phyloP scores from a whole-genome alignment of 64 coral and sea anemone species.

The Pocillopora verrucosa region DNA sequence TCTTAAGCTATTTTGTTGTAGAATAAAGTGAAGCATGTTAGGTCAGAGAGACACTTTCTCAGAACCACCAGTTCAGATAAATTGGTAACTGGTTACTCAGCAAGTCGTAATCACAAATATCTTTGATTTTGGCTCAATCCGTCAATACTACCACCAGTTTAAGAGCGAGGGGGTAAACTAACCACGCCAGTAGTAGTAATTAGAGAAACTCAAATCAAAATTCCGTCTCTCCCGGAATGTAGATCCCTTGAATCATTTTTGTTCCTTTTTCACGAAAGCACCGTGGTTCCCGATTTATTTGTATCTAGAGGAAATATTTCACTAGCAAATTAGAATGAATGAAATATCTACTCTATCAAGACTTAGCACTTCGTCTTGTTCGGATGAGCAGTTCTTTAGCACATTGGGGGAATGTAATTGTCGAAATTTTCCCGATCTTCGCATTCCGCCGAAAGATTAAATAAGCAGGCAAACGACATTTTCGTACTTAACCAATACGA shows the following conservation, averaged over 20 bases:
- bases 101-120: neutral
- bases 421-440: neutral
- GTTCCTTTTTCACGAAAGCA: neutral
- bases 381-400: too few species aligned
- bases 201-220: neutral
- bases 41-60: neutral
- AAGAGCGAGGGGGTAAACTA: neutral
- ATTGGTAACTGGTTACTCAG: neutral
- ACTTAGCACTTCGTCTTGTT: too few species aligned
- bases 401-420: too few species aligned
- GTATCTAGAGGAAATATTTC: neutral
- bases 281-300: neutral
- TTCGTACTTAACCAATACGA: neutral
- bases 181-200: slow-evolving; percentile 14
- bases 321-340: neutral
- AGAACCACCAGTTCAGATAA: neutral
- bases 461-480: neutral
- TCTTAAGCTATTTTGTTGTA: too few species aligned
- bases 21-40: neutral
- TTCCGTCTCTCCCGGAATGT: neutral
- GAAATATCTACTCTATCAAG: too few species aligned
- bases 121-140: neutral
- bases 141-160: neutral
- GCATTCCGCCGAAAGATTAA: neutral
- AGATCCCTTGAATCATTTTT: neutral